Base-by-base conservation (phyloP, 2,888 invertebrate species). In the Phalera bucephala region DNA sequence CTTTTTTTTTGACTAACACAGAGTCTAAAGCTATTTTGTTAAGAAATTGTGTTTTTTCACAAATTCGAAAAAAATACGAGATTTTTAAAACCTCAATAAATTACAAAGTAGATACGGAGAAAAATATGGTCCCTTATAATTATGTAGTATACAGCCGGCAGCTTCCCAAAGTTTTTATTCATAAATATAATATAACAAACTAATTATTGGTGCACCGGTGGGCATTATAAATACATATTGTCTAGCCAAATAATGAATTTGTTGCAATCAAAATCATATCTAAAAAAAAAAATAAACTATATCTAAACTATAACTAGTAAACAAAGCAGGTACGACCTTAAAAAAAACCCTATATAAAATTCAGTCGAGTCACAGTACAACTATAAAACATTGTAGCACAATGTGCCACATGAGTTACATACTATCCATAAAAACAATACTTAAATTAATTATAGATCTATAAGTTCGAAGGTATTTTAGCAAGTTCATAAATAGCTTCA, bases 311-410 rank as follows among this genome's bases (percentile, higher is more conserved):
- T 56, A 65, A 57, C 64, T 66, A 74, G 44, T 62, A 74, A 71
- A 63, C 64, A 58, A 60, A 65, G 55, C 71, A 77, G 72, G 71
- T 79, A 76, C n/a, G n/a, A n/a, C 78, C 68, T 72, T 69, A n/a
- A 72, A 66, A 67, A 59, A 74, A 72, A 70, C 53, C 65, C 69
- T 70, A 65, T 52, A 69, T 48, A 72, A 69, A 76, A 58, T 42
- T 76, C 76, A 79, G 77, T 80, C 71, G 56, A 56, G 41, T 45
- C 51, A n/a, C n/a, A 54, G 57, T 54, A 52, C 36, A 43, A 44
- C 31, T 39, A 37, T 17, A 42, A 34, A 51, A 39, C 26, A 12
- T 34, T 46, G 33, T 27, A 15, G 27, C 23, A 28, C 39, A 39
- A 39, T 21, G 33, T 11, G 33, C 55, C 50, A 48, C 43, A 44